phyloP scores from a whole-genome alignment of 35 echinoderm and acorn worm species.

The Apostichopus californicus region DNA sequence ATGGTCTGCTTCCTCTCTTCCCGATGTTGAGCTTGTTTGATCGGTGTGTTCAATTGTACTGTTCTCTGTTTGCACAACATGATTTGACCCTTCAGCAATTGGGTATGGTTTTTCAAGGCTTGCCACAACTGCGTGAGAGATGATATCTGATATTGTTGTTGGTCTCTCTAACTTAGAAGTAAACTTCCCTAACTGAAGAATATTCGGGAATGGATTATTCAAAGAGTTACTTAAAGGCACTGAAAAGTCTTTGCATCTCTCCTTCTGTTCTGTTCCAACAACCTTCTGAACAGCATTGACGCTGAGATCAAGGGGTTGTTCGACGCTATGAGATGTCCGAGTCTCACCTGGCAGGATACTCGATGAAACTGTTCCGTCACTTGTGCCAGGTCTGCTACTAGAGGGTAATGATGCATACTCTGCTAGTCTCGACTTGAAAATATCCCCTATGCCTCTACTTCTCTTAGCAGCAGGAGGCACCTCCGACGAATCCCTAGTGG shows the following conservation, averaged over 20 bases:
- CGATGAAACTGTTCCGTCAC: conserved; percentile 16
- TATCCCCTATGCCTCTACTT: conserved; percentile 43
- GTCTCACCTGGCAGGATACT: neutral
- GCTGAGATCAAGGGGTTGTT: conserved; percentile 48
- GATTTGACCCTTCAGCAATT: conserved; percentile 12
- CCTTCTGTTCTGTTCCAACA: neutral
- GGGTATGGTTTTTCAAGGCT: conserved; percentile 31
- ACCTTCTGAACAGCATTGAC: neutral
- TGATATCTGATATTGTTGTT: conserved; percentile 41
- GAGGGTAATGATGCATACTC: conserved; percentile 20
- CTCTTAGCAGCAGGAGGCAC: neutral
- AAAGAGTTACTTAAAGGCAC: neutral
- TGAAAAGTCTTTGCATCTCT: neutral
- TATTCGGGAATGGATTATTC: neutral
- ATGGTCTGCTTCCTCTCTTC: neutral
- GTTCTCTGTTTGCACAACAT: neutral
- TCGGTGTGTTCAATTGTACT: neutral
- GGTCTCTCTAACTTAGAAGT: neutral
- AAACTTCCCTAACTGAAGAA: neutral
- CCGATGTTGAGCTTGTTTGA: neutral
- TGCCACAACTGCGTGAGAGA: conserved; percentile 34
- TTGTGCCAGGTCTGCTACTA: neutral
- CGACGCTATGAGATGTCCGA: neutral
- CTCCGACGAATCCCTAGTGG: neutral
- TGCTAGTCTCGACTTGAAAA: conserved; percentile 28